Base-by-base conservation (phyloP, 2,113 vertebrate genomes). In the Junco hyemalis region DNA sequence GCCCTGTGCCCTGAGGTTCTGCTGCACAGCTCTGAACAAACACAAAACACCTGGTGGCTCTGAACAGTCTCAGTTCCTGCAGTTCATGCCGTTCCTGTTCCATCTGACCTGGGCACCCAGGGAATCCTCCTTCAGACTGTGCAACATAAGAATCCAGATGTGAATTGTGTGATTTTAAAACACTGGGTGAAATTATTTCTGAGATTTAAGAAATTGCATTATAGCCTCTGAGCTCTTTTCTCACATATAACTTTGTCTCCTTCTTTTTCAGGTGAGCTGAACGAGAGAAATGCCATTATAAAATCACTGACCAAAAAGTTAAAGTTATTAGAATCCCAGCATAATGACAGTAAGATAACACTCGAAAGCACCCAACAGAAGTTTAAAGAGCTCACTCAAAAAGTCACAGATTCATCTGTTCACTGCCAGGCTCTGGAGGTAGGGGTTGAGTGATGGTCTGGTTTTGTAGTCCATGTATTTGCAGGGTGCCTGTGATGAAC, bases 381-480 rank as follows among this genome's bases (percentile, higher is more conserved):
- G 65, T 96, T 98, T 12, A 96, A 98, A 80, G 97, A 98, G 51
- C 88, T 97, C 83, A 90, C 91, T 74, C 97, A 95, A 8, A 97
- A 97, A 95, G 96, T 96, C 2, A 79, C 97, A 23, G 95, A 98
- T 51, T 85, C 95, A 10, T 77, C 95, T 29, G 68, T 88, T 66
- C 96, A 94, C 25, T 97, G 96, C 29, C 97, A 97, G 70, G 97
- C 97, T 59, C 96, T 98, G 11, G 97, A 98, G 98, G 98, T 98
- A 93, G 77, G 96, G 84, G 13, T 68, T 61, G 18, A 51, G 24
- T 47, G 51, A 22, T 35, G 42, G 12, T 33, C 56, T 81, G 47
- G 18, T 54, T 65, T 50, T 63, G 47, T 48, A 72, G 33, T 66
- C 56, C 11, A 1, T 64, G 38, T 31, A 4, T 3, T 28, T 76